Percentiles rank a stretch among this genome's conserved stretches.
phyloP scores from a whole-genome alignment of 2,888 invertebrate genomes.

The Pristionchus maxplancki region DNA sequence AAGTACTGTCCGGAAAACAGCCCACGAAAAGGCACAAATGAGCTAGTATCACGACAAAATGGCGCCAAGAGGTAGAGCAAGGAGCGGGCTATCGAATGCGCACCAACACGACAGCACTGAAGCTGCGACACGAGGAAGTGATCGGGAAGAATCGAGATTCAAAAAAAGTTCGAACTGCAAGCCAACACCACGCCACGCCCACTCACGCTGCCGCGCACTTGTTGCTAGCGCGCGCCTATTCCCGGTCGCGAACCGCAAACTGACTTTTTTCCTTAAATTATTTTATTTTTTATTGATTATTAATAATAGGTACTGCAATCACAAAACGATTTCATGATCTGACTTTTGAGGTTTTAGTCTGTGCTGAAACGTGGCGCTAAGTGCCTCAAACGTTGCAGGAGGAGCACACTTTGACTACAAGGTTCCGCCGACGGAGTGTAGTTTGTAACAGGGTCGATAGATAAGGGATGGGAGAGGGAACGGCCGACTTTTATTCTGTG shows the following conservation, averaged over 20 bases:
- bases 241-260: neutral
- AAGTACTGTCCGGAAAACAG: neutral
- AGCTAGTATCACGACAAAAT: neutral
- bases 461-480: slow-evolving; percentile 18
- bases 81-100: slow-evolving; percentile 2
- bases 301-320: neutral
- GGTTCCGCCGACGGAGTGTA: slow-evolving; percentile 19
- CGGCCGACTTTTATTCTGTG: slow-evolving; percentile 4
- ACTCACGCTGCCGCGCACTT: neutral
- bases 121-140: neutral
- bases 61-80: neutral
- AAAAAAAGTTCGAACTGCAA: slow-evolving; percentile 37
- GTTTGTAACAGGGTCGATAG: slow-evolving; percentile 8
- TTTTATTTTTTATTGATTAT: neutral
- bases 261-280: neutral
- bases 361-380: neutral
- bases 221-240: neutral
- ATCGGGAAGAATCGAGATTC: slow-evolving; percentile 8
- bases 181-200: slow-evolving; percentile 24
- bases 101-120: neutral
- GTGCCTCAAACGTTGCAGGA: neutral
- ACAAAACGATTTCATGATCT: neutral
- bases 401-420: slow-evolving; percentile 21
- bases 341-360: neutral
- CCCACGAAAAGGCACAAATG: neutral